These are phyloP conservation scores for Zonitis immaculata DNA, from an alignment of 2,888 invertebrate genomes.

Conservation along the genomic window DNA sequence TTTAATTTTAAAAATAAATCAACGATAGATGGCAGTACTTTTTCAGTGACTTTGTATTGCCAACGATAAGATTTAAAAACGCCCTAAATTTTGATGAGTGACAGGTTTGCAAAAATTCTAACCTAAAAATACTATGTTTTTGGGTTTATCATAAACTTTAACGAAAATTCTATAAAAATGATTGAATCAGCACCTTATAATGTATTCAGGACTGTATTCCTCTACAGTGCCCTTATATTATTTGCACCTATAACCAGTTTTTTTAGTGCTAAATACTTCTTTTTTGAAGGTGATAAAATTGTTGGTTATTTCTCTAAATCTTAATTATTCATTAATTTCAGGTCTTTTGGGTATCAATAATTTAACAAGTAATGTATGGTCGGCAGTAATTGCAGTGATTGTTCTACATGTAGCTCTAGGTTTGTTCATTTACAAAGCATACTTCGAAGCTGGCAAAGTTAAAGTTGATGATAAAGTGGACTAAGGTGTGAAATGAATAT, in stretches of 20 bases:
- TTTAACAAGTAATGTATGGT: constrained; percentile 69
- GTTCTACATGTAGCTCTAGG: constrained; percentile 73
- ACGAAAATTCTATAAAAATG: constrained; percentile 9
- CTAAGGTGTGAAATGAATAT: constrained; percentile 15
- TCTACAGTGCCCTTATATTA: constrained; percentile 72
- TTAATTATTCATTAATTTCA: no score
- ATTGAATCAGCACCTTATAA: constrained; percentile 63
- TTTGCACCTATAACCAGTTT: constrained; percentile 71
- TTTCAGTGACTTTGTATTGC: no score
- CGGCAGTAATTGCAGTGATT: constrained; percentile 71
- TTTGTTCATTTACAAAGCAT: constrained; percentile 73
- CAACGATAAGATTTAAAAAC: no score
- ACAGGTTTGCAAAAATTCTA: no score
- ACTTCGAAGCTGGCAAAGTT: constrained; percentile 53
- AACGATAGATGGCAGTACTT: no score
- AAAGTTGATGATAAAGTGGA: constrained; percentile 41
- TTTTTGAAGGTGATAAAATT: constrained; percentile 60
- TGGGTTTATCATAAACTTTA: neutral
- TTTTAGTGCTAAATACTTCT: constrained; percentile 62
- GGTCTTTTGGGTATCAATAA: constrained; percentile 50
- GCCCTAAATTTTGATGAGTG: no score
- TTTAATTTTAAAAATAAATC: no score
- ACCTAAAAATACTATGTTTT: neutral
- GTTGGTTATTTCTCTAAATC: no score
- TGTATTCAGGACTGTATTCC: constrained; percentile 70